Evolutionary conservation across 2,888 invertebrate genomes (phyloP), one percentile per base, ranked within the genome.

Genomic region (Ethmia dodecea): DNA sequence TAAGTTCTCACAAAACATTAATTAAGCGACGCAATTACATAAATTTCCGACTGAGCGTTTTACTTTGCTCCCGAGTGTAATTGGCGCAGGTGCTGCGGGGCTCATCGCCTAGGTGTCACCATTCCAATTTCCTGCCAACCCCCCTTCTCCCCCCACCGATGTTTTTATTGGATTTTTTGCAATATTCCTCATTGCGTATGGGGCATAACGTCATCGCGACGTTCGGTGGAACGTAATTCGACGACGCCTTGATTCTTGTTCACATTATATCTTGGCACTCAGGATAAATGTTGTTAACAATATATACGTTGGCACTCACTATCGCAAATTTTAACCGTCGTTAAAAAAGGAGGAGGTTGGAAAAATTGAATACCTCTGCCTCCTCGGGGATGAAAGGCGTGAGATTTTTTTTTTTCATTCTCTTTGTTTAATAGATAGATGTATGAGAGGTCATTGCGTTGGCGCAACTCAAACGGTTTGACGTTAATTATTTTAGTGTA

Each of bases 121-220:
- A 57, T 67, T 69, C 69, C 75, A 75, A 79, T 77, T 77, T 76
- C 73, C 73, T 62, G 58, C 46, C 48, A 60, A 50, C 55, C 60
- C 56, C 37, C 44, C 32, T 42, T 35, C 50, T 52, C 42, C 49
- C 31, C 37, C 57, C 38, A 38, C 36, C 20, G 33, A 43, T 41
- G 44, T 47, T 62, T 54, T 78, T 77, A 75, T 79, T 77, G 66
- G 72, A 66, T 73, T 79, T 78, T 68, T 40, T 22, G 33, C 30
- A 27, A 77, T 78, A 74, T 77, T 69, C 69, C 64, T 68, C 67
- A 66, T 65, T 64, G 65, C 68, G 58, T 62, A 56, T 60, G 62
- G 67, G 52, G 52, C 42, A 53, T 52, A 56, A 62, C 55, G 48
- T 60, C 53, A 54, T 44, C 37, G 40, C 33, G 42, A 40, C 35